phyloP scores from a whole-genome alignment of 92 coral and sea anemone genomes.

The Blastomussa wellsi region DNA sequence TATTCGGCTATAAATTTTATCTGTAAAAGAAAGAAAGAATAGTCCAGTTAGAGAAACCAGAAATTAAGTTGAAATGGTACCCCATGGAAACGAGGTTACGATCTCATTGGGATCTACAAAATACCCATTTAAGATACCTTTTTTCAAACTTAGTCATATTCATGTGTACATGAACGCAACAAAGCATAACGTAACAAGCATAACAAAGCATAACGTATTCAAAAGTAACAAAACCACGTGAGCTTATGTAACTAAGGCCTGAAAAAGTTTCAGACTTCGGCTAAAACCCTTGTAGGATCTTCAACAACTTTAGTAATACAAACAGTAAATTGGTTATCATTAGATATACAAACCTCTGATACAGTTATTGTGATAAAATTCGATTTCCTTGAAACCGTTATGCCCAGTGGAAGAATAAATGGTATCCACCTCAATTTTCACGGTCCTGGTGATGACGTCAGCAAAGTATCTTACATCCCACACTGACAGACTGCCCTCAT shows the following conservation, averaged over 20 bases:
- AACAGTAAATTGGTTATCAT: background rate
- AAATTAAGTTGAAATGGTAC: background rate
- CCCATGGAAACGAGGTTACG: too few relatives aligned
- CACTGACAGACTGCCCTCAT: slow-evolving; percentile 22
- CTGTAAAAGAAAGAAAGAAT: slow-evolving; percentile 16
- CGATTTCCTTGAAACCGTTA: slow-evolving; percentile 90
- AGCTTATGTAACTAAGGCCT: too few relatives aligned
- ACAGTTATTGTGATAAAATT: slow-evolving; percentile 76
- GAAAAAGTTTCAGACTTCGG: too few relatives aligned
- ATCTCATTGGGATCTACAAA: too few relatives aligned
- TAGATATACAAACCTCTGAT: slow-evolving; percentile 55
- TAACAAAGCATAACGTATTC: too few relatives aligned
- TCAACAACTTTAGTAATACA: too few relatives aligned
- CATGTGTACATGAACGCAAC: too few relatives aligned
- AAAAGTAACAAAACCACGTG: too few relatives aligned
- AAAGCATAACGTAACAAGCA: too few relatives aligned
- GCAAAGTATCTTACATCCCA: slow-evolving; percentile 71
- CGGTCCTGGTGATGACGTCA: slow-evolving; percentile 72
- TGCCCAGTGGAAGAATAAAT: slow-evolving; percentile 27
- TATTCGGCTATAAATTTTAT: slow-evolving; percentile 50
- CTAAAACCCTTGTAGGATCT: too few relatives aligned
- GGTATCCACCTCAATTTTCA: slow-evolving; percentile 62
- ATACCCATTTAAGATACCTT: too few relatives aligned
- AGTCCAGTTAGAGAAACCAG: background rate
- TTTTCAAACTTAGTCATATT: too few relatives aligned